Evolutionary conservation across 2,113 vertebrate genomes (phyloP).

Genomic region (Orycteropus afer): DNA sequence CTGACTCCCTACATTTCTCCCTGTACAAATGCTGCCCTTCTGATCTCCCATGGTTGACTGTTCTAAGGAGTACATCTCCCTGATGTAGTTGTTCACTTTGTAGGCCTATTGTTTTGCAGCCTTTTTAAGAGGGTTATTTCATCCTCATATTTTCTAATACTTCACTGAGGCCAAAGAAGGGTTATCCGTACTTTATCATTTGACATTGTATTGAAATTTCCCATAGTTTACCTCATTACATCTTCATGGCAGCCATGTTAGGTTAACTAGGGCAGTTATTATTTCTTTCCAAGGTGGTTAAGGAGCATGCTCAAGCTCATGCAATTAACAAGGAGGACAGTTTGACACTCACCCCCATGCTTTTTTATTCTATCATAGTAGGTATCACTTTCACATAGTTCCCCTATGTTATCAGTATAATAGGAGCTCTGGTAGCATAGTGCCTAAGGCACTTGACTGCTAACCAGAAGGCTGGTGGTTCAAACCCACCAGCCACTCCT

Average conservation of each 20-base stretch:
- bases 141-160: not conserved
- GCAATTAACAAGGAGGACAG: not conserved
- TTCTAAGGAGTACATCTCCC: no score
- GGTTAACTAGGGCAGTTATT: not conserved
- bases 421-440: not conserved
- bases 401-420: not conserved
- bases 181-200: not conserved
- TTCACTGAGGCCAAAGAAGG: not conserved
- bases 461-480: not conserved
- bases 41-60: no score
- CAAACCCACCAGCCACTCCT: not conserved
- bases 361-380: not conserved
- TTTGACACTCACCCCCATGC: not conserved
- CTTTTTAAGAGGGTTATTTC: not conserved
- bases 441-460: not conserved
- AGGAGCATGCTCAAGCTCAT: rapidly evolving
- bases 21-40: no score
- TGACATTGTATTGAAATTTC: not conserved
- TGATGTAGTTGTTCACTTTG: no score
- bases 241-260: not conserved
- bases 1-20: no score
- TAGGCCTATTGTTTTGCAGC: no score
- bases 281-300: not conserved
- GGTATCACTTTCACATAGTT: not conserved
- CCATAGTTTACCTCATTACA: not conserved